A percentile compares a stretch with the other conserved stretches of the same genome.
Conservation (phyloP, 2,113 vertebrate genomes). For the Gopherus flavomarginatus region DNA sequence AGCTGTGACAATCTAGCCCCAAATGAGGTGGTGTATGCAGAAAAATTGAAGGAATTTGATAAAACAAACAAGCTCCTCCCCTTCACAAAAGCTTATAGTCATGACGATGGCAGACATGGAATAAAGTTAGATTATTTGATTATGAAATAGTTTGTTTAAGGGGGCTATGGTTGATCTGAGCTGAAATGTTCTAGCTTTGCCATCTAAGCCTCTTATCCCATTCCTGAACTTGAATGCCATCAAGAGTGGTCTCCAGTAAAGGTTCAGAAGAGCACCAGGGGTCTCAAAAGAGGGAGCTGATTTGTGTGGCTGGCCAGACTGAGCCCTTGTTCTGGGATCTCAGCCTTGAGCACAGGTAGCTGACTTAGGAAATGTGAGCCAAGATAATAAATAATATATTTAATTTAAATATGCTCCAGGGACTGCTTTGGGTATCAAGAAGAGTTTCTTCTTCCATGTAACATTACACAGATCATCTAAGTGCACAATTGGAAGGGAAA, state of each 20-base stretch:
- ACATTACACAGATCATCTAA: neutral
- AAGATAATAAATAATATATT: neutral
- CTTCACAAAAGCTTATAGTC: neutral
- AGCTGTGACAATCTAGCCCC: neutral
- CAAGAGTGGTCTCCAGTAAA: neutral
- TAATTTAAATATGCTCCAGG: neutral
- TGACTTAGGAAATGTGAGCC: neutral
- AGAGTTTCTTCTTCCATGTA: neutral
- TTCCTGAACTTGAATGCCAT: fast-evolving
- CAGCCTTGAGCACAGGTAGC: neutral
- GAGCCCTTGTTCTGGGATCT: neutral
- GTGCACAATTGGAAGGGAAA: neutral
- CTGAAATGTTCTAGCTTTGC: neutral
- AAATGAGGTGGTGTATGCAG: neutral
- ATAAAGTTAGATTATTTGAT: neutral
- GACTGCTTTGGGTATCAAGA: neutral
- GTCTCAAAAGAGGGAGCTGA: neutral
- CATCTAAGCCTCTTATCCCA: neutral
- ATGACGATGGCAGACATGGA: neutral
- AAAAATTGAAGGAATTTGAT: neutral
- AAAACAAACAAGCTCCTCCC: neutral
- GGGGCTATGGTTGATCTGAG: neutral
- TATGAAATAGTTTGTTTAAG: neutral
- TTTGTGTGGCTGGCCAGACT: neutral
- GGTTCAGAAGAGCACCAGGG: neutral